Evolutionary conservation across 2,113 vertebrate genomes (phyloP).

Genomic region (Oncorhynchus kisutch): DNA sequence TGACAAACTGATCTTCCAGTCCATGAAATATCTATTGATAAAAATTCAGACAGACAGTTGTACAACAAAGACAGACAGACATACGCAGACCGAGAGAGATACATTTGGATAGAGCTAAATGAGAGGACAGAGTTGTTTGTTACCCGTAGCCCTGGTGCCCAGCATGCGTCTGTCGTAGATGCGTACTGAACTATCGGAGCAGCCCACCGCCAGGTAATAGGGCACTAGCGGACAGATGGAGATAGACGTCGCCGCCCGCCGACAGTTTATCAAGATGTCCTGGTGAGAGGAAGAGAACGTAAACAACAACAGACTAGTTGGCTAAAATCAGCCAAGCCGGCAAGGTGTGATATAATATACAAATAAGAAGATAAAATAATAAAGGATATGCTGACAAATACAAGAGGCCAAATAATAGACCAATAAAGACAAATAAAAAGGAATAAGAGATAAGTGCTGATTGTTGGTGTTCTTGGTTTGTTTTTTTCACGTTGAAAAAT

Average conservation of each 20-base stretch:
- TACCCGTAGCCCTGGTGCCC: constrained; percentile 93
- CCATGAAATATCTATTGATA: neutral
- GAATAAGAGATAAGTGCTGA: no score
- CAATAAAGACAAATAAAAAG: no score
- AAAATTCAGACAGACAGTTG: neutral
- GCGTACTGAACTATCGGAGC: constrained; percentile 96
- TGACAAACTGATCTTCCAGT: no score
- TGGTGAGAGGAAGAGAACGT: constrained; percentile 44
- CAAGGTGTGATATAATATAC: neutral
- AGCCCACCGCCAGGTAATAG: constrained; percentile 94
- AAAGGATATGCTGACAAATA: neutral
- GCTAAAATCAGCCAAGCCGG: neutral
- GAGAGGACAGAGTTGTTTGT: constrained; percentile 1
- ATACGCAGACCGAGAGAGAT: neutral
- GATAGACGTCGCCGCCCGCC: constrained; percentile 94
- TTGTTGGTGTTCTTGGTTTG: no score
- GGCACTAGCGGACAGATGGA: constrained; percentile 93
- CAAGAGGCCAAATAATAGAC: no score
- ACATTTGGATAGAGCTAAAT: neutral
- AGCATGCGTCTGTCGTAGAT: constrained; percentile 97
- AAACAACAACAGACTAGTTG: neutral
- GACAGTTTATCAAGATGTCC: constrained; percentile 98
- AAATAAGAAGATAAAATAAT: neutral
- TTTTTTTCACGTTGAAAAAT: no score
- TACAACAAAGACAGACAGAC: neutral